Evolutionary conservation across 2,113 vertebrate species (phyloP).

Genomic region (Chionomys nivalis): DNA sequence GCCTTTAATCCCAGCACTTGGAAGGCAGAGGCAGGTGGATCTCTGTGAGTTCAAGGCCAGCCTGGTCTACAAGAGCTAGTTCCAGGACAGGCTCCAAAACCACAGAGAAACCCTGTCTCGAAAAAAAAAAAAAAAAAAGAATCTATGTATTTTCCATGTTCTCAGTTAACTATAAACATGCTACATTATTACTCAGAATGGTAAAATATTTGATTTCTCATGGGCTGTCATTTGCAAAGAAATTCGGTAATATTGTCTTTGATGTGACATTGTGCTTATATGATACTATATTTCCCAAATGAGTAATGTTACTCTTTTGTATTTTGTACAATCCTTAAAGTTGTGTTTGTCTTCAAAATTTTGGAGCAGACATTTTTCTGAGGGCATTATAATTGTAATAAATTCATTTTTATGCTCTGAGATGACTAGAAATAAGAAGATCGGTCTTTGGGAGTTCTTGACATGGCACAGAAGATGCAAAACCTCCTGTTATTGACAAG

Average conservation of each 20-base stretch:
- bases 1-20: too few relatives aligned
- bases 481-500: too few relatives aligned
- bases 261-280: neutral
- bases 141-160: neutral
- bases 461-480: neutral
- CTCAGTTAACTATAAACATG: neutral
- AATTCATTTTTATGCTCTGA: neutral
- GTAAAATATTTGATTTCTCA: neutral
- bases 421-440: neutral
- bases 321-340: neutral
- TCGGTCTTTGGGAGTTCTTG: too few relatives aligned
- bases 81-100: too few relatives aligned
- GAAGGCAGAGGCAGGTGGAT: too few relatives aligned
- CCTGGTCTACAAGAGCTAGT: too few relatives aligned
- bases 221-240: neutral
- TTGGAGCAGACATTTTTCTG: neutral
- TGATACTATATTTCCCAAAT: neutral
- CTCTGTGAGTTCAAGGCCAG: too few relatives aligned
- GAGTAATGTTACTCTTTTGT: neutral
- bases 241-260: conserved; percentile 13
- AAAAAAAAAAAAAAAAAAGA: too few relatives aligned
- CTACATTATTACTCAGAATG: neutral
- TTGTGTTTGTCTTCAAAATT: neutral
- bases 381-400: neutral
- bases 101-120: too few relatives aligned